Evolutionary conservation across 2,113 vertebrate species (phyloP), one percentile per base, ranked within the genome.

Genomic region (Kobus ellipsiprymnus): DNA sequence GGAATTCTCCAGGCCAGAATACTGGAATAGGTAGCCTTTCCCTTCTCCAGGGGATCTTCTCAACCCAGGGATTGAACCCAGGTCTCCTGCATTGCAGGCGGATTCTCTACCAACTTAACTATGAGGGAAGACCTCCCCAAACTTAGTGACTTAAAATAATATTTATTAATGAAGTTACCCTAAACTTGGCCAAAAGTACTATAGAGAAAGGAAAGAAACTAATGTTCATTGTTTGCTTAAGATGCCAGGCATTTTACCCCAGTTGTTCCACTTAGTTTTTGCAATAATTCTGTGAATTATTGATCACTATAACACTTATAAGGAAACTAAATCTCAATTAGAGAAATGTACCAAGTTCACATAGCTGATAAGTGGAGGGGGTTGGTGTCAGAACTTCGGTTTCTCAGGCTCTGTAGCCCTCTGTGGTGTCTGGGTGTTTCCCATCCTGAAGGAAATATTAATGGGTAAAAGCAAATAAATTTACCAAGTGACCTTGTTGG

Each of bases 41-140:
- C 19, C 19, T 74, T 74, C 36, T 40, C 36, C 67, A 40, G 21
- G 67, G 67, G 19, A 74, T 74, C 36, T 74, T 74, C 67, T 19
- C 6, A 2, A 74, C 67, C n/a, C 23, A 40, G 67, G n/a, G 40
- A 3, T 40, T 0, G 0, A 74, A 74, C 11, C 0, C 1, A 36
- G n/a, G 19, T 74, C 36, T 74, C 67, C 36, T 40, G 21, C 36
- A 74, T 25, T 74, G 67, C 36, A 74, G 21, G 36, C 40, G 67
- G 67, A 23, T 74, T 74, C 36, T 74, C 21, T 74, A 40, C 36
- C 67, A 74, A 40, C 36, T 74, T 10, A 40, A 74, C 67, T 74
- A 40, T 74, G 36, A 74, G 67, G 67, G 5, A 74, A 25, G 21
- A 74, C 36, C 67, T 13, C 21, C 36, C 67, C 3, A 74, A 13